Evolutionary conservation across 1,140 invertebrate genomes (phyloP), one percentile per base, ranked within the genome.

Genomic region (Holotrichia oblita): DNA sequence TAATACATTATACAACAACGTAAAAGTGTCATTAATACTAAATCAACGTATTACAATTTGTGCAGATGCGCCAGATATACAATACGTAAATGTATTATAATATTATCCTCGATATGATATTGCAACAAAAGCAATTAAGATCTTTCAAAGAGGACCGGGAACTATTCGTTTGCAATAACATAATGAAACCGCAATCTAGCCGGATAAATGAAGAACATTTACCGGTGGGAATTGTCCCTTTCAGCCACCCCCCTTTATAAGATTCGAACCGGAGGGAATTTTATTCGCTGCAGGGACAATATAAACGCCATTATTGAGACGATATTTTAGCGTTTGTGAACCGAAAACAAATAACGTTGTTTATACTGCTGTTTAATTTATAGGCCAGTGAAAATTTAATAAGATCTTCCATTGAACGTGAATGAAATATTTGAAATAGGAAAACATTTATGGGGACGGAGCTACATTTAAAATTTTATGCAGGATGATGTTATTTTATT

Each of bases 261-360:
- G 61, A 9, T 69, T 14, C 3, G 27, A 69, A 34, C 20, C 10
- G 61, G 20, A 22, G 22, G 17, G 22, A 34, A 22, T 69, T 69
- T 69, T 69, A 69, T 69, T 69, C 22, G 22, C 22, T 22, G 8
- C 48, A n/a, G 61, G 22, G 61, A 69, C 61, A 69, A 69, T 69
- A 69, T 69, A 69, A 69, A 69, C 61, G 61, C 61, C 61, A 69
- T 69, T 69, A 69, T 69, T 69, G 61, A 22, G 61, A 14, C 61
- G 61, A 69, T 69, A 69, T 69, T 69, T 27, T 34, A 69, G 10
- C 17, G 61, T 27, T 34, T 69, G 61, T 34, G 61, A 22, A 69
- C 22, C 22, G 0, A 48, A 14, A 48, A 48, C 10, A 48, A 17
- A 48, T 17, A 14, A 17, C n/a, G 44, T 14, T 24, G 61, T 6